phyloP scores from a whole-genome alignment of 2,797 vertebrate species.

The Betta splendens region DNA sequence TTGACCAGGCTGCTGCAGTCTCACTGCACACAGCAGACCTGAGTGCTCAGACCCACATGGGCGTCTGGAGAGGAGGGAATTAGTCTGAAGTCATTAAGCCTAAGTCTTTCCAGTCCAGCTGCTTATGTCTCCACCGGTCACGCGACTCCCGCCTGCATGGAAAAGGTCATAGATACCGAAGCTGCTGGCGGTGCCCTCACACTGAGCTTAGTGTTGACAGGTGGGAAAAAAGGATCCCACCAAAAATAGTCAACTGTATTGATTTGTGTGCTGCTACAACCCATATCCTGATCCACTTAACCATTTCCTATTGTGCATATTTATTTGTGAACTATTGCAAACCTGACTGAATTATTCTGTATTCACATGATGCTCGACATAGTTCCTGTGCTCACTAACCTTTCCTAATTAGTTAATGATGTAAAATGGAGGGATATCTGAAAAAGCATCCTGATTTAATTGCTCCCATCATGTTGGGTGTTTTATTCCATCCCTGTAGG shows the following conservation, averaged over 20 bases:
- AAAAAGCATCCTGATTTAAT: conserved; percentile 69
- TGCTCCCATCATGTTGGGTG: conserved; percentile 66
- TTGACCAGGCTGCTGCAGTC: conserved; percentile 4
- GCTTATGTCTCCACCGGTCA: conserved; percentile 43
- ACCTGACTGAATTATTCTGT: conserved; percentile 57
- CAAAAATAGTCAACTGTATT: conserved; percentile 67
- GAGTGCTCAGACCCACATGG: conserved; percentile 27
- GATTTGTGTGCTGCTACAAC: conserved; percentile 61
- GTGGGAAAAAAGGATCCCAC: conserved; percentile 48
- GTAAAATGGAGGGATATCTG: conserved; percentile 57
- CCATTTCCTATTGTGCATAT: conserved; percentile 29
- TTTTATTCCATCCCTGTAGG: conserved; percentile 66
- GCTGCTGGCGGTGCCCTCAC: conserved; percentile 32
- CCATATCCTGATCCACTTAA: conserved; percentile 32
- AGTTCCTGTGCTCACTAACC: conserved; percentile 71
- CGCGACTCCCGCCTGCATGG: conserved; percentile 46
- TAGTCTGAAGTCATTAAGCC: conserved; percentile 43
- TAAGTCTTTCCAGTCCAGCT: conserved; percentile 48
- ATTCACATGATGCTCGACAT: conserved; percentile 74
- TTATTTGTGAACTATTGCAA: no score
- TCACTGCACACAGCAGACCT: conserved; percentile 28
- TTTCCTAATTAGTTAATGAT: conserved; percentile 74
- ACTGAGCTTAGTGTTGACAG: conserved; percentile 34
- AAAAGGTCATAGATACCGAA: conserved; percentile 64
- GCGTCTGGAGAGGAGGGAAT: conserved; percentile 41